phyloP scores from a whole-genome alignment of 1,140 invertebrate species.

The Euura saliciscinereae region DNA sequence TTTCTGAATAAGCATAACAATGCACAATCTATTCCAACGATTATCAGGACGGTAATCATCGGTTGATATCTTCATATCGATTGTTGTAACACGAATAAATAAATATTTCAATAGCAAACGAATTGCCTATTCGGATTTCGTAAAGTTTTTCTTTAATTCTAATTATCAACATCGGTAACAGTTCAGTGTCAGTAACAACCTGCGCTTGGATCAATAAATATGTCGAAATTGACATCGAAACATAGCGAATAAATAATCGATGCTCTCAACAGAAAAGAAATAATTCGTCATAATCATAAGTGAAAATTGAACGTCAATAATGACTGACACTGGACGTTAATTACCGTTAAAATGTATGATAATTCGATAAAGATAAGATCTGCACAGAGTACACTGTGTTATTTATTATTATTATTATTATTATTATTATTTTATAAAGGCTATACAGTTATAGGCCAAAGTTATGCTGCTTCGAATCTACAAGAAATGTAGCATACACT shows the following conservation, averaged over 20 bases:
- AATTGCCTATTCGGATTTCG: neutral
- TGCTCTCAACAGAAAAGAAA: slow-evolving; percentile 16
- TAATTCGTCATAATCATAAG: neutral
- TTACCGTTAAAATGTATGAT: neutral
- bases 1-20: slow-evolving; percentile 33
- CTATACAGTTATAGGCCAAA: slow-evolving; percentile 1
- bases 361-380: neutral
- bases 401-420: neutral
- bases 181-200: neutral
- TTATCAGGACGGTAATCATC: too few relatives aligned
- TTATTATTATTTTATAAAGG: neutral
- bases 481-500: slow-evolving; percentile 5
- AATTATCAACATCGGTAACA: neutral
- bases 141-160: neutral
- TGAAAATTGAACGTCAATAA: too few relatives aligned
- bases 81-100: too few relatives aligned
- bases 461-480: slow-evolving; percentile 2
- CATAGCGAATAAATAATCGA: slow-evolving; percentile 29
- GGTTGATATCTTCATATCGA: too few relatives aligned
- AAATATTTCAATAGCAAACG: too few relatives aligned
- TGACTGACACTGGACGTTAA: neutral
- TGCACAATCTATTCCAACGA: slow-evolving; percentile 22
- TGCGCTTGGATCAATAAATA: slow-evolving; percentile 35
- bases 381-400: neutral
- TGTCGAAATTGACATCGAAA: slow-evolving; percentile 30